Evolutionary conservation across 2,797 vertebrate genomes (phyloP), one percentile per base, ranked within the genome.

Genomic region (Tachyglossus aculeatus): DNA sequence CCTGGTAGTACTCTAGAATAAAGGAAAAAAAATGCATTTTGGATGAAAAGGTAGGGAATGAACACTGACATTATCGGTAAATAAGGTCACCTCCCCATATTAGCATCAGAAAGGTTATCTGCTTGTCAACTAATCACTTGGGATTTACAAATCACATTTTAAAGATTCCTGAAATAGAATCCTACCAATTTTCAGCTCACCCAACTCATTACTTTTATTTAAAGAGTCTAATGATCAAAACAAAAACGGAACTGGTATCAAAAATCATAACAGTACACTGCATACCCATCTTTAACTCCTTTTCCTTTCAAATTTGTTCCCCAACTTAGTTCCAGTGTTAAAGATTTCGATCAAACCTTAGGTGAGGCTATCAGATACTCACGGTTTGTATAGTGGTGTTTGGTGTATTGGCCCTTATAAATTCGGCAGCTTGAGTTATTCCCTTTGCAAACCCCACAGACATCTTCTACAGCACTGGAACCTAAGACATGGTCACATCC

Each of bases 401-500:
- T 95, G 78, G 86, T 92, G 70, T 95, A 95, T 54, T 94, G 92
- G 43, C 95, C 95, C 77, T 89, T 95, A 80, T 94, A 94, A 31
- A 88, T 88, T 40, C 89, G 93, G 82, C 96, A 97, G 54, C 93
- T 94, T 51, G 96, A 94, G 84, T 96, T 95, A 87, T 96, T 91
- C 54, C 96, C 96, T 64, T 89, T 91, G 83, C 96, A 97, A 41
- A 96, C 87, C 2, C 96, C 96, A 5, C 96, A 97, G 39, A 85
- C 82, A 77, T 97, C 96, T 47, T 88, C 92, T 7, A 82, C 77
- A 29, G 94, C 94, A 32, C 85, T 72, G 2, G 96, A 97, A 27
- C 95, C 95, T 77, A 97, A 80, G 43, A 96, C 79, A 2, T 86
- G 86, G 77, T 97, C 95, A 86, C 96, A 97, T 55, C 96, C 96